Evolutionary conservation across 2,888 invertebrate genomes (phyloP).

Genomic region (Cataglyphis albicans): DNA sequence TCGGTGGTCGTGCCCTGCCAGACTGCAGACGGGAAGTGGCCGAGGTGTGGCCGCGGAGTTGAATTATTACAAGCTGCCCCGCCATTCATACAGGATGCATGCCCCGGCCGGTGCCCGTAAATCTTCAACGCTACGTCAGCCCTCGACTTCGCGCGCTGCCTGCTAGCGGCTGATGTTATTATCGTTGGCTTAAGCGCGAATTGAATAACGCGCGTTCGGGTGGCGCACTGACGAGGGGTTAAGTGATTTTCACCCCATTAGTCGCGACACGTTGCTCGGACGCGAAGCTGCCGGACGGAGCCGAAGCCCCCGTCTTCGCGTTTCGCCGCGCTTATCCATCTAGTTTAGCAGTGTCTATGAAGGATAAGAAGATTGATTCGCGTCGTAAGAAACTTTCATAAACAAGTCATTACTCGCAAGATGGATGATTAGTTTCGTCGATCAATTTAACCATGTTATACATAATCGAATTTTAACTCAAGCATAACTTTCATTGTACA

Average conservation of each 20-base stretch:
- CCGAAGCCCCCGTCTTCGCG: slow-evolving; percentile 22
- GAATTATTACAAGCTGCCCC: slow-evolving; percentile 85
- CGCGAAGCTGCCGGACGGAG: slow-evolving; percentile 42
- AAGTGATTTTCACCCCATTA: slow-evolving; percentile 81
- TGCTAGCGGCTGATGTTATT: slow-evolving; percentile 80
- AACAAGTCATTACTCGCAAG: slow-evolving; percentile 44
- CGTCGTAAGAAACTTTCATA: slow-evolving; percentile 47
- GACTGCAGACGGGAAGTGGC: slow-evolving; percentile 84
- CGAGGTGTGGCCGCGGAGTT: slow-evolving; percentile 85
- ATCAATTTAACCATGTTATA: slow-evolving; percentile 10
- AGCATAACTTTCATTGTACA: not conserved
- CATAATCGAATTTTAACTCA: not conserved
- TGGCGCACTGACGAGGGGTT: slow-evolving; percentile 77
- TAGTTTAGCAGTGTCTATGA: slow-evolving; percentile 46
- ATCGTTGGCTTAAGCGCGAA: slow-evolving; percentile 81
- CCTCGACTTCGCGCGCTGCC: slow-evolving; percentile 77
- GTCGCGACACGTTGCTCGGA: slow-evolving; percentile 55
- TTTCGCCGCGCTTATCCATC: slow-evolving; percentile 27
- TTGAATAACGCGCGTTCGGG: slow-evolving; percentile 80
- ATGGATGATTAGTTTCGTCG: slow-evolving; percentile 37
- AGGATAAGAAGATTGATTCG: slow-evolving; percentile 56
- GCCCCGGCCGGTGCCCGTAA: slow-evolving; percentile 81
- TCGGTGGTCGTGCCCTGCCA: slow-evolving; percentile 78
- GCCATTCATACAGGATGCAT: slow-evolving; percentile 85
- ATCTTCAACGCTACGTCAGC: slow-evolving; percentile 82